phyloP scores from a whole-genome alignment of 1,140 invertebrate species.

The Babylonia areolata region DNA sequence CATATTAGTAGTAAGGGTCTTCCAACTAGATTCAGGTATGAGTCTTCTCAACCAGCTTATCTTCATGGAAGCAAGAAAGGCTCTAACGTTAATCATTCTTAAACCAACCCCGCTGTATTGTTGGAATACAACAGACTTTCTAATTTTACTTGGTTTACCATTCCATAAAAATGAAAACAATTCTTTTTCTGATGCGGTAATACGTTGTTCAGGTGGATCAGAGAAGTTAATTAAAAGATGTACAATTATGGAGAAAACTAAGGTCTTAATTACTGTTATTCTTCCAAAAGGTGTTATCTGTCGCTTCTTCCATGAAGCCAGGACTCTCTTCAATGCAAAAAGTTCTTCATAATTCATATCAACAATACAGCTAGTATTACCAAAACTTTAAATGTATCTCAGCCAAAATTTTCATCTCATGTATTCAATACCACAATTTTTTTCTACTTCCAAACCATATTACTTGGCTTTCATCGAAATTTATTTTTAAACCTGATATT shows the following conservation, averaged over 20 bases:
- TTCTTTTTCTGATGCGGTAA: not conserved
- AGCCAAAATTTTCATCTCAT: not conserved
- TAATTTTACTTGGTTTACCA: not conserved
- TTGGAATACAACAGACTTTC: not conserved
- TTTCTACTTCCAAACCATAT: slow-evolving; percentile 22
- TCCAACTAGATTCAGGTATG: not conserved
- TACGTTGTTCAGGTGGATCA: not conserved
- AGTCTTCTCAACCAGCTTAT: slow-evolving; percentile 22
- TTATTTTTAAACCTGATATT: not conserved
- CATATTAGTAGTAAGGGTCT: not conserved
- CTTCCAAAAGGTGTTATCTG: not conserved
- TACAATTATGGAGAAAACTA: not conserved
- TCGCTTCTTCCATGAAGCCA: not conserved
- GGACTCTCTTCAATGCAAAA: not conserved
- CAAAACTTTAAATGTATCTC: slow-evolving; percentile 25
- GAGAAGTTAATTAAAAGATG: not conserved
- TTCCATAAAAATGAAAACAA: not conserved
- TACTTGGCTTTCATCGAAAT: not conserved
- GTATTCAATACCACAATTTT: too few relatives aligned
- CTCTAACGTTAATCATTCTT: not conserved
- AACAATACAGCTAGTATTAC: not conserved
- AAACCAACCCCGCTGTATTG: not conserved
- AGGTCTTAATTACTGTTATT: not conserved
- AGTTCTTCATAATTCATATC: slow-evolving; percentile 14
- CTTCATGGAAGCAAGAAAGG: not conserved